These are phyloP conservation scores for Hucho hucho DNA, from an alignment of 2,113 vertebrate genomes.

Conservation along the genomic window DNA sequence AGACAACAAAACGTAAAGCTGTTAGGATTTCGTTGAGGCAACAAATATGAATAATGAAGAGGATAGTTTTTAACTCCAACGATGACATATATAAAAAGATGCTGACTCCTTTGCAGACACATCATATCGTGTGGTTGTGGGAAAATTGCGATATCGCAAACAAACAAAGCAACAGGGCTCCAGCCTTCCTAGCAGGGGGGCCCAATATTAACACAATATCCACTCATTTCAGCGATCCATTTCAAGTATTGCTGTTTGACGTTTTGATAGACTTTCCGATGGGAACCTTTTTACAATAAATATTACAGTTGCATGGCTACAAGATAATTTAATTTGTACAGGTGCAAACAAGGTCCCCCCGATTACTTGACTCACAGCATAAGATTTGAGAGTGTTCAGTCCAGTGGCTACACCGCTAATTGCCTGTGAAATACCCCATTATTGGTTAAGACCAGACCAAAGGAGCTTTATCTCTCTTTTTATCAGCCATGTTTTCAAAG, in stretches of 20 bases:
- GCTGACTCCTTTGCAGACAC: not conserved
- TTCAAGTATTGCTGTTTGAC: conserved; percentile 50
- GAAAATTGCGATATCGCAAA: not conserved
- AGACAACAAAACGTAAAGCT: conserved; percentile 36
- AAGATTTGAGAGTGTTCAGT: conserved; percentile 53
- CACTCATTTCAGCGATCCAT: conserved; percentile 38
- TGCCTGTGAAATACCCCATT: conserved; percentile 62
- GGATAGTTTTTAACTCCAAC: not conserved
- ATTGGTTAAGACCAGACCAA: conserved; percentile 43
- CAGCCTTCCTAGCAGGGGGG: not conserved
- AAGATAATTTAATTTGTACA: conserved; percentile 68
- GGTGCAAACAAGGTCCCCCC: conserved; percentile 52
- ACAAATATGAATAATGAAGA: conserved; percentile 32
- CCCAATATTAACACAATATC: not conserved
- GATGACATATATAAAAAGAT: not conserved
- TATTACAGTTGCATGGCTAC: conserved; percentile 73
- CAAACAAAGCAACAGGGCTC: not conserved
- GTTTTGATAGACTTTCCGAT: conserved; percentile 61
- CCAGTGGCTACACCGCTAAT: conserved; percentile 58
- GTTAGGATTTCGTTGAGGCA: conserved; percentile 14
- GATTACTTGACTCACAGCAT: conserved; percentile 51
- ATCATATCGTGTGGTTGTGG: not conserved
- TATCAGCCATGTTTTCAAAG: too few relatives aligned
- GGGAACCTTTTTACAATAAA: conserved; percentile 63
- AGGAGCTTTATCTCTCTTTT: too few relatives aligned